Evolutionary conservation across 1,140 invertebrate genomes (phyloP), one percentile per base, ranked within the genome.

Genomic region (Orius insidiosus): DNA sequence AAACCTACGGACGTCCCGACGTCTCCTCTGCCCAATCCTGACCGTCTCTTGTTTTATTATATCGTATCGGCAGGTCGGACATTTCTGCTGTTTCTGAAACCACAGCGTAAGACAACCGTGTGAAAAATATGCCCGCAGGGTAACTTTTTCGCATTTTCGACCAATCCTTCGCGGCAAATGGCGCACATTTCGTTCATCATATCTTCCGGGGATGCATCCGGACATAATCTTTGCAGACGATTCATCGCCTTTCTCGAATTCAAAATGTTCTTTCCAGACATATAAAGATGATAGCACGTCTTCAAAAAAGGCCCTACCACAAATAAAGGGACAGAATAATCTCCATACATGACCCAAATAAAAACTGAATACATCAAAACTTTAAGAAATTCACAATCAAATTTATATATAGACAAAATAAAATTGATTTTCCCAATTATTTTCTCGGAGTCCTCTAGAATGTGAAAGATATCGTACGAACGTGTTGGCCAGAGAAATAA

Each of bases 81-180:
- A 49, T 15, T 9, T 45, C 13, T 49, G 48, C 31, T 49, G 48
- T 11, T 37, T 38, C 38, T 49, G 42, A 16, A 49, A 49, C 48
- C 48, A 49, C 5, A 37, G 16, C 45, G 36, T 32, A 5, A 49
- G 37, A 18, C 48, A 49, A 19, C 8, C 9, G 16, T 35, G 16
- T 50, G 45, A 45, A 46, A 50, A 30, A 50, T 50, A 30, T 46
- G 44, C 18, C 46, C 46, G 33, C 45, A 50, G 6, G 45, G 49
- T 14, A 50, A 37, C 14, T 46, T 50, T 36, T 50, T 50, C 8
- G 48, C 32, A n/a, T 13, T 35, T 14, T 14, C 9, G 1, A 30
- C 14, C 35, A 49, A 24, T 5, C 38, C 43, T 34, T 49, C 48
- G 3, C 48, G 34, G 19, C 48, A 49, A 15, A 49, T 42, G 6